A percentile compares a stretch with the other conserved stretches of the same genome.
Conservation (phyloP, 2,113 vertebrate species). For the Gopherus flavomarginatus region DNA sequence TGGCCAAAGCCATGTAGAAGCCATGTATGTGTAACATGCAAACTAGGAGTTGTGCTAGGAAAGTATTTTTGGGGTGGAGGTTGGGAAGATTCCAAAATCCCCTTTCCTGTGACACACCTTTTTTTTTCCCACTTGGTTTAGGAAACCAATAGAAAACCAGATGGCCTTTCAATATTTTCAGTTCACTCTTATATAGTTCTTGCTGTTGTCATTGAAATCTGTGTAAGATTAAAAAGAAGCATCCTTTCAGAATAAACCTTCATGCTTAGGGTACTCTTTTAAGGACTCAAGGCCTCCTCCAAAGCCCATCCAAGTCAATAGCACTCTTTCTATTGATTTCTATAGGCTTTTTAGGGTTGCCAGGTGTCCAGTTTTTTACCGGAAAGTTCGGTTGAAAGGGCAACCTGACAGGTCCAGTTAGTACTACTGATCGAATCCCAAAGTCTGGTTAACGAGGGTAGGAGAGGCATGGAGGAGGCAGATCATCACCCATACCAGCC, state of each 20-base stretch:
- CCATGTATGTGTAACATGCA: background rate
- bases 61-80: slow-evolving; percentile 30
- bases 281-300: background rate
- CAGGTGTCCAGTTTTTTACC: no score
- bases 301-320: background rate
- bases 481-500: no score
- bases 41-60: slow-evolving; percentile 1
- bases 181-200: slow-evolving; percentile 10
- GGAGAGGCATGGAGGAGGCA: no score
- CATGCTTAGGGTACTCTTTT: background rate
- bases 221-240: background rate
- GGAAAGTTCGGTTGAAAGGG: no score
- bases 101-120: background rate
- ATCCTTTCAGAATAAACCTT: background rate
- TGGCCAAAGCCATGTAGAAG: slow-evolving; percentile 10
- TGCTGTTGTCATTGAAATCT: slow-evolving; percentile 32
- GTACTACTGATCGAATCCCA: no score
- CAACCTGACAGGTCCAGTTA: no score
- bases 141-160: slow-evolving; percentile 22
- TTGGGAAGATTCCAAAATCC: background rate
- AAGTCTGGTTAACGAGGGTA: no score
- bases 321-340: background rate
- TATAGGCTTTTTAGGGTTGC: background rate
- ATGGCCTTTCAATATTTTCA: slow-evolving; percentile 50
- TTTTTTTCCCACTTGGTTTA: background rate